Percentiles rank a stretch among this genome's conserved stretches.
Conservation (phyloP, 2,797 vertebrate species). For the Semaprochilodus insignis region DNA sequence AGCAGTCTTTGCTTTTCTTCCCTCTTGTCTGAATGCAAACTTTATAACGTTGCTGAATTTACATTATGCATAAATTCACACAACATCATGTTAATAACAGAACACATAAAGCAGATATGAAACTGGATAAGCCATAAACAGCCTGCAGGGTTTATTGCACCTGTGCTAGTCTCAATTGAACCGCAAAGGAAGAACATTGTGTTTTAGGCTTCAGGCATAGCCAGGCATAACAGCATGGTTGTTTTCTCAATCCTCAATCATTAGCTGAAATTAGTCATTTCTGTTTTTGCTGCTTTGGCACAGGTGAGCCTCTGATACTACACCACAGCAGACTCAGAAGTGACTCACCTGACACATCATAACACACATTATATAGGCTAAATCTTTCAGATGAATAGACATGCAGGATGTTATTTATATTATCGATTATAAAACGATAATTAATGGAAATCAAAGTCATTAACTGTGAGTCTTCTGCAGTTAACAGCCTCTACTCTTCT, state of each 20-base stretch:
- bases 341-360: not conserved
- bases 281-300: not conserved
- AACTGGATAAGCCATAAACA: not conserved
- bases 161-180: not conserved
- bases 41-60: too few species aligned
- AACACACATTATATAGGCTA: not conserved
- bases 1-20: too few species aligned
- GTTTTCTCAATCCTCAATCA: not conserved
- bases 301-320: not conserved
- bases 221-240: not conserved
- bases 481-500: too few species aligned
- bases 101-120: not conserved
- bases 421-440: too few species aligned
- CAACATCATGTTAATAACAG: too few species aligned
- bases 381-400: too few species aligned
- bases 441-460: too few species aligned
- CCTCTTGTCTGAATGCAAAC: too few species aligned
- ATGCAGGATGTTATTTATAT: too few species aligned
- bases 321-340: not conserved
- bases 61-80: too few species aligned
- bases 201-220: not conserved
- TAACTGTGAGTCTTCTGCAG: too few species aligned
- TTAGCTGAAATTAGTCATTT: conserved; percentile 14
- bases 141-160: not conserved
- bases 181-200: not conserved